Base-by-base conservation (phyloP, 2,888 invertebrate species). In the Scaptomyza polygonia region DNA sequence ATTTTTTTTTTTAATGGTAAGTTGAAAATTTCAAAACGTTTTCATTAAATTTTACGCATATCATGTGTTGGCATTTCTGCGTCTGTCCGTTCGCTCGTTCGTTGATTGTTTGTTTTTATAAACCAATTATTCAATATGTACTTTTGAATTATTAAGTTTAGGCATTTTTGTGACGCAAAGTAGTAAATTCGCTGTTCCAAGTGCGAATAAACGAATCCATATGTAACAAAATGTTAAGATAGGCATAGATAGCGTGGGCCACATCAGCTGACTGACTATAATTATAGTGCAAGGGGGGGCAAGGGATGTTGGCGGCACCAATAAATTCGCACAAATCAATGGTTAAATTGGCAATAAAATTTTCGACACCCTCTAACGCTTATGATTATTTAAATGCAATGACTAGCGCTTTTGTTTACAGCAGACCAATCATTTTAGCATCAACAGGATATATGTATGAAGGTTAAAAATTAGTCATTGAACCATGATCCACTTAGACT, bases 71-170 rank as follows among this genome's bases (percentile, higher is more conserved):
- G 57, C 44, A 48, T 61, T 57, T 40, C n/a, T 29, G 32, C n/a
- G 34, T 36, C 9, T 27, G 32, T 36, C 21, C 18, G 42, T 54
- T 16, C 25, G 29, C 29, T 18, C n/a, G 34, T 36, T 6, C 30
- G 32, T 5, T 14, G 49, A 45, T 81, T 82, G 79, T 81, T 81
- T 84, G 78, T 84, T 84, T 84, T 74, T 47, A 79, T 72, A 83
- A 84, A 84, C 79, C 71, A 72, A 78, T 79, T 69, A 55, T 67
- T 68, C 72, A 69, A 64, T 63, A 74, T 62, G 72, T 77, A 70
- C 64, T 75, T 77, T 72, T 78, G 76, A 86, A 73, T 83, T 80
- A 83, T 80, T 76, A 64, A 67, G 70, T 86, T 79, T 70, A 63
- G 67, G 67, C 66, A 63, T 62, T 53, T 58, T 59, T 59, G 86